Percentiles rank a stretch among this genome's conserved stretches.
phyloP scores from a whole-genome alignment of 2,888 invertebrate genomes.

The Gisinianus flammeolus region DNA sequence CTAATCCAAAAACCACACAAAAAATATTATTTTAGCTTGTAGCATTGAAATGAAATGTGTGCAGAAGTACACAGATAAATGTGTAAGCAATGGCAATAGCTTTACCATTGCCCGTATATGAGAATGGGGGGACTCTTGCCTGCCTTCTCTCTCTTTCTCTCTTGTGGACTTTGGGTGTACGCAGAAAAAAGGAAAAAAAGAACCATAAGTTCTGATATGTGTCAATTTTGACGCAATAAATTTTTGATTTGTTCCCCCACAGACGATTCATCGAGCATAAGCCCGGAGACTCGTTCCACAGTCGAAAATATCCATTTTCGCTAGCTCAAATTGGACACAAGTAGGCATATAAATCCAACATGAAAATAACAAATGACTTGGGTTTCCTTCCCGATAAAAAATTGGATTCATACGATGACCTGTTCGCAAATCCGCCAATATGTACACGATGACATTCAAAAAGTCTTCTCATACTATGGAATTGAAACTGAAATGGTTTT shows the following conservation, averaged over 20 bases:
- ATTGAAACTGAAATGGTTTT: slow-evolving; percentile 13
- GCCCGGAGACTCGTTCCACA: too few species aligned
- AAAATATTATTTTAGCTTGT: neutral
- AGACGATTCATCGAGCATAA: slow-evolving; percentile 29
- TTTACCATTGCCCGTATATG: neutral
- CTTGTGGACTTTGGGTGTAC: slow-evolving; percentile 2
- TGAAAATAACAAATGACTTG: slow-evolving; percentile 9
- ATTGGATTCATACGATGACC: slow-evolving; percentile 9
- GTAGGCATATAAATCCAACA: slow-evolving; percentile 14
- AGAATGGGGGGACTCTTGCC: neutral
- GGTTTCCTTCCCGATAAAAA: slow-evolving; percentile 11
- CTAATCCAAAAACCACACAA: neutral
- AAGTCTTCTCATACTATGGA: neutral
- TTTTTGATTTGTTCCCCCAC: slow-evolving; percentile 44
- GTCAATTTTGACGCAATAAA: slow-evolving; percentile 50
- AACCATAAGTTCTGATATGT: slow-evolving; percentile 47
- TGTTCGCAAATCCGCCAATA: slow-evolving; percentile 19
- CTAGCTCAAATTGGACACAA: slow-evolving; percentile 3
- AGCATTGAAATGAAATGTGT: neutral
- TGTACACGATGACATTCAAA: neutral
- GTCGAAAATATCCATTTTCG: slow-evolving; percentile 29
- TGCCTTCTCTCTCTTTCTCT: neutral
- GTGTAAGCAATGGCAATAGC: neutral
- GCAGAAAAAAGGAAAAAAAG: slow-evolving; percentile 19
- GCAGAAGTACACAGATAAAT: neutral